Conservation (phyloP, 2,888 invertebrate genomes). For the Tiliacea citrago region DNA sequence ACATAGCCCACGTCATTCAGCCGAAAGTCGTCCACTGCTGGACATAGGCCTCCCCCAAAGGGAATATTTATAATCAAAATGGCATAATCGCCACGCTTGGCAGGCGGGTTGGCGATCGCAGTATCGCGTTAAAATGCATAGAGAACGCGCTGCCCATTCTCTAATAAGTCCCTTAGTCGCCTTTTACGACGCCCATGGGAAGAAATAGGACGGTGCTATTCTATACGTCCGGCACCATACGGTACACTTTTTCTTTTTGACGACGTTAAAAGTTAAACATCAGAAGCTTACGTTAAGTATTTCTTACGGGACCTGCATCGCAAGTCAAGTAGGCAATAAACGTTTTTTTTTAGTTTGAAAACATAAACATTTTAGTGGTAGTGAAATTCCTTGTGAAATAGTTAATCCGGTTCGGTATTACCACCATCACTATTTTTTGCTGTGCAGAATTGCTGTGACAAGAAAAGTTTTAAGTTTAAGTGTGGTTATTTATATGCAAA, state of each 20-base stretch:
- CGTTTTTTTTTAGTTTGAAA: background rate
- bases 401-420: slow-evolving; percentile 8
- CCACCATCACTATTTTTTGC: background rate
- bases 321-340: slow-evolving; percentile 25
- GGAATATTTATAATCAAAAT: too few species aligned
- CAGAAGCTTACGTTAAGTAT: background rate
- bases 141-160: too few species aligned
- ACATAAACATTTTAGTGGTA: slow-evolving; percentile 25
- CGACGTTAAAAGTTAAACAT: slow-evolving; percentile 13
- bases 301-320: background rate
- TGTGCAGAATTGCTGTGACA: background rate
- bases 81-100: too few species aligned
- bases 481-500: background rate
- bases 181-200: too few species aligned
- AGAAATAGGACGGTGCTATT: too few species aligned
- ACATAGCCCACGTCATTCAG: too few species aligned
- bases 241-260: slow-evolving; percentile 34
- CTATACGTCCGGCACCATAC: too few species aligned
- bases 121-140: too few species aligned
- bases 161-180: too few species aligned
- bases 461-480: background rate
- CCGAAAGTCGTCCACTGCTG: too few species aligned
- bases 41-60: too few species aligned
- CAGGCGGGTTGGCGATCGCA: too few species aligned
- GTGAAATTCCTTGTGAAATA: slow-evolving; percentile 3